phyloP scores from a whole-genome alignment of 2,797 vertebrate genomes.

The Sebastes paucispinis region DNA sequence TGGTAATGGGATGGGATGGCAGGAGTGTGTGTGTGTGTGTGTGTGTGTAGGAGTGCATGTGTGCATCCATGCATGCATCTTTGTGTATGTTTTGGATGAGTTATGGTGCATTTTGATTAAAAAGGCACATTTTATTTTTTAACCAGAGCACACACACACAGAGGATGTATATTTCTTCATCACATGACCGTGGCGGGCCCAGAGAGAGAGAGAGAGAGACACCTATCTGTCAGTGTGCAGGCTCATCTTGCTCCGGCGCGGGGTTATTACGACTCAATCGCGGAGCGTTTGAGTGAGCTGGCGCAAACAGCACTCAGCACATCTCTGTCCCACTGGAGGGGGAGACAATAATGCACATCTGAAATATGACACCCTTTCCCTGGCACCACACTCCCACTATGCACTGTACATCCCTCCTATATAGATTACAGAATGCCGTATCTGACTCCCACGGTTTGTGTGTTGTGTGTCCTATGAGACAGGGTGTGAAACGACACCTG shows the following conservation, averaged over 20 bases:
- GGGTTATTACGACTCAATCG: constrained; percentile 72
- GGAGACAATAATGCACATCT: constrained; percentile 77
- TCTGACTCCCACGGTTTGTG: not conserved
- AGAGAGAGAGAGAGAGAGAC: constrained; percentile 2
- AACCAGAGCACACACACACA: not conserved
- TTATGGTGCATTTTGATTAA: not conserved
- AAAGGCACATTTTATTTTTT: not conserved
- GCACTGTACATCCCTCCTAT: constrained; percentile 6
- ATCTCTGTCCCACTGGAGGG: constrained; percentile 78
- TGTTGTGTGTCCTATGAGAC: not conserved
- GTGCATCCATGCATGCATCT: not conserved
- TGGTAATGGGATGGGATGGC: constrained; percentile 31
- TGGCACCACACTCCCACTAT: constrained; percentile 33
- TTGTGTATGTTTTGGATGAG: not conserved
- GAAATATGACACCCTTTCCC: constrained; percentile 81
- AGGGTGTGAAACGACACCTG: not conserved
- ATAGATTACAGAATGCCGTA: not conserved
- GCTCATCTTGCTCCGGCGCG: constrained; percentile 46
- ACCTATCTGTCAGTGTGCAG: constrained; percentile 44
- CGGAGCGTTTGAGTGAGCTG: constrained; percentile 60
- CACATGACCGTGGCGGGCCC: constrained; percentile 6
- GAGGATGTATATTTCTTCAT: constrained; percentile 1
- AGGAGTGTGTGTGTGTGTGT: not conserved
- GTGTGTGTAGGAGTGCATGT: not conserved
- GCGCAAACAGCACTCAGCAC: constrained; percentile 63